Conservation (phyloP, 1,140 invertebrate genomes). For the Listronotus oregonensis region DNA sequence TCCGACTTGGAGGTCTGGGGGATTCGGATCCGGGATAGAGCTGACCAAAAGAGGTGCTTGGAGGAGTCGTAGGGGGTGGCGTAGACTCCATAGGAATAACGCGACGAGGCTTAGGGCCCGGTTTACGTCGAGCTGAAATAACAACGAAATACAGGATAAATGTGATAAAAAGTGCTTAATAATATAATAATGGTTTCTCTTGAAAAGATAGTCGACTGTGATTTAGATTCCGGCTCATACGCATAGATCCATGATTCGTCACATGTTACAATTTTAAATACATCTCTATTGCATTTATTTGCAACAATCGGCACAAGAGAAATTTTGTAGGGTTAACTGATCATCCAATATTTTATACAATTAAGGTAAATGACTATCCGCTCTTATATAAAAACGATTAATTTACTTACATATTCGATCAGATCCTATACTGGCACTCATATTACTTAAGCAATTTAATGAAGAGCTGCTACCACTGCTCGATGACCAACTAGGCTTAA, state of each 20-base stretch:
- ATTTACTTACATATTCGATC: slow-evolving; percentile 60
- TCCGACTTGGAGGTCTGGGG: slow-evolving; percentile 61
- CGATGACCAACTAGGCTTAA: slow-evolving; percentile 69
- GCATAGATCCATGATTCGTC: too few relatives aligned
- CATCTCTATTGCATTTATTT: too few relatives aligned
- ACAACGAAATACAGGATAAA: slow-evolving; percentile 1
- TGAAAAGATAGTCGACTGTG: too few relatives aligned
- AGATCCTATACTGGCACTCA: slow-evolving; percentile 57
- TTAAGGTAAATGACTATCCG: too few relatives aligned
- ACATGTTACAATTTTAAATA: too few relatives aligned
- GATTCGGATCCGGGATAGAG: slow-evolving; percentile 64
- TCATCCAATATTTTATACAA: too few relatives aligned
- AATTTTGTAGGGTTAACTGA: too few relatives aligned
- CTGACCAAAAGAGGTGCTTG: slow-evolving; percentile 61
- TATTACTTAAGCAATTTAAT: slow-evolving; percentile 63
- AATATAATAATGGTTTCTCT: too few relatives aligned
- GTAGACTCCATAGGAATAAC: slow-evolving; percentile 62
- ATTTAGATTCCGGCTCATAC: too few relatives aligned
- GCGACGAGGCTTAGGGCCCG: slow-evolving; percentile 71
- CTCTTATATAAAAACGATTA: too few relatives aligned
- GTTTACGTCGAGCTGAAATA: slow-evolving; percentile 69
- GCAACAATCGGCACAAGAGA: too few relatives aligned
- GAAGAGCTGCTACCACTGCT: slow-evolving; percentile 58
- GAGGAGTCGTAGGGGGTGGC: slow-evolving; percentile 58
- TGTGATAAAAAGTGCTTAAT: too few relatives aligned